Conservation (phyloP, 2,797 vertebrate genomes). For the Pseudocheirus occidentalis region DNA sequence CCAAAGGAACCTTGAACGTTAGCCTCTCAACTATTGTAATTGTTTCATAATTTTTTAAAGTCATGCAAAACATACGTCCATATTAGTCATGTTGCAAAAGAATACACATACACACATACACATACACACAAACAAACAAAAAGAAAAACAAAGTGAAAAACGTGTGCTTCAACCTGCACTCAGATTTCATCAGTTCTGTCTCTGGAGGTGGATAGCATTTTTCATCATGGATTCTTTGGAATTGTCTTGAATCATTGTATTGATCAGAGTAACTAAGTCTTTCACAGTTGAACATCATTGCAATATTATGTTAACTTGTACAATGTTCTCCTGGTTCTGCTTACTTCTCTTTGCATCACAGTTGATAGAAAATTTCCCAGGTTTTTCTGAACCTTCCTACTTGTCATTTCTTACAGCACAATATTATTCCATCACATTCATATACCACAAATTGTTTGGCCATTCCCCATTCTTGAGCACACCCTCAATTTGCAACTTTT, state of each 20-base stretch:
- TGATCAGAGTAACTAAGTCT: neutral
- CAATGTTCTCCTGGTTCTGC: neutral
- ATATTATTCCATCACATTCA: neutral
- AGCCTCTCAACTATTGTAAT: neutral
- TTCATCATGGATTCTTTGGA: neutral
- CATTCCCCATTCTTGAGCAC: neutral
- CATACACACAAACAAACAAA: neutral
- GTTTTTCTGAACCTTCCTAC: neutral
- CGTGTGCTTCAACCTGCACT: neutral
- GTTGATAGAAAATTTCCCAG: neutral
- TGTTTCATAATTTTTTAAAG: neutral
- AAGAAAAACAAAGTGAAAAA: neutral
- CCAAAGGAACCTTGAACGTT: neutral
- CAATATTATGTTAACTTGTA: neutral
- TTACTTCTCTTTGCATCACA: neutral
- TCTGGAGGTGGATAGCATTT: neutral
- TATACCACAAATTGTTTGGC: neutral
- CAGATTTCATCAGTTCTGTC: neutral
- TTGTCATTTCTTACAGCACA: neutral
- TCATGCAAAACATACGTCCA: neutral
- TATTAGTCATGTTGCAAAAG: neutral
- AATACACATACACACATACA: neutral
- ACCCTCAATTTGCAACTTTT: neutral
- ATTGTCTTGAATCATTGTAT: neutral
- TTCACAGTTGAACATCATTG: neutral